Percentiles rank a stretch among this genome's conserved stretches.
Evolutionary conservation across 2,113 vertebrate genomes (phyloP).

Genomic region (Neofelis nebulosa): DNA sequence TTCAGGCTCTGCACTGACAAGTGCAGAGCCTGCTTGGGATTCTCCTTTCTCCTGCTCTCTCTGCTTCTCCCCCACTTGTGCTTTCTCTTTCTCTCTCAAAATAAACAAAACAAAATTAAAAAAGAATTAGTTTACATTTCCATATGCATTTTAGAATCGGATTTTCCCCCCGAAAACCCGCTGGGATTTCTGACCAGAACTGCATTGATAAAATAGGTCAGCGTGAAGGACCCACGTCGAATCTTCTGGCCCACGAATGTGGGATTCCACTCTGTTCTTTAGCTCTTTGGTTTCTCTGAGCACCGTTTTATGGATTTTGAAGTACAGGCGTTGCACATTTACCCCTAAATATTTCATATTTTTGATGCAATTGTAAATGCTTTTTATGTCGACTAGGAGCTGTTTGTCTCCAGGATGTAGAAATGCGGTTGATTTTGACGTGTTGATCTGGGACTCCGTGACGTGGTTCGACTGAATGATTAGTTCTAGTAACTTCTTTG

Average conservation of each 20-base stretch:
- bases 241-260: rapidly evolving
- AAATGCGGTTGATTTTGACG: background rate
- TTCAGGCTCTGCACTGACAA: too few relatives aligned
- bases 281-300: background rate
- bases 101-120: too few relatives aligned
- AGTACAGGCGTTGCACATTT: background rate
- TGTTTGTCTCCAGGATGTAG: background rate
- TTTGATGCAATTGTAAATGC: background rate
- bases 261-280: background rate
- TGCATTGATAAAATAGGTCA: rapidly evolving
- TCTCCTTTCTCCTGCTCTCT: too few relatives aligned
- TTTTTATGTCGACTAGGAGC: background rate
- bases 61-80: too few relatives aligned
- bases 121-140: background rate
- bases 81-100: too few relatives aligned
- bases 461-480: background rate
- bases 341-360: background rate
- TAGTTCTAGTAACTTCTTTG: background rate
- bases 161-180: too few relatives aligned
- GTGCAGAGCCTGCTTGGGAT: too few relatives aligned
- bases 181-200: background rate
- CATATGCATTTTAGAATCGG: background rate
- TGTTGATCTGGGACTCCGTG: background rate
- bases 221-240: rapidly evolving
- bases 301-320: background rate